These are phyloP conservation scores for Akabosia matsudoensis DNA, from an alignment of 1,140 invertebrate species.

Conservation along the genomic window DNA sequence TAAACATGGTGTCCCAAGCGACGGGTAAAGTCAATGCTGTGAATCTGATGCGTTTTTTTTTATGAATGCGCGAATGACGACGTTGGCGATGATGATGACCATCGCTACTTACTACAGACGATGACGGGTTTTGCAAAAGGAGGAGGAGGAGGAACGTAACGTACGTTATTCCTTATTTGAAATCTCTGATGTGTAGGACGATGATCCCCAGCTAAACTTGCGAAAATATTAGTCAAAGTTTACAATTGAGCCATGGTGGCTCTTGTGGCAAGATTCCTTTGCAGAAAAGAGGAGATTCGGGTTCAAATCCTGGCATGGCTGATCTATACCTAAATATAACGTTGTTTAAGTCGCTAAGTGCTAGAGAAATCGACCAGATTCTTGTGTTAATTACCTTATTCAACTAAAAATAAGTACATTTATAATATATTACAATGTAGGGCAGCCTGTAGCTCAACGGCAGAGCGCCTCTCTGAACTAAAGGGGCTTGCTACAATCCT, in stretches of 20 bases:
- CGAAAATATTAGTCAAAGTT: not conserved
- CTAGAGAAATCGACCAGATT: conserved; percentile 16
- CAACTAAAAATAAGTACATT: conserved; percentile 26
- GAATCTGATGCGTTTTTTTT: not conserved
- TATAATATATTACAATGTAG: conserved; percentile 13
- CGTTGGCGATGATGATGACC: conserved; percentile 11
- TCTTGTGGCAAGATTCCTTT: not conserved
- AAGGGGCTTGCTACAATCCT: conserved; percentile 27
- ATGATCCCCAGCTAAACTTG: conserved; percentile 21
- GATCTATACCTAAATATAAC: conserved; percentile 25
- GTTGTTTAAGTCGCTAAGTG: conserved; percentile 14
- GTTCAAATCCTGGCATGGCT: conserved; percentile 32
- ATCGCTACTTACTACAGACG: not conserved
- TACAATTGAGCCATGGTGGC: conserved; percentile 6
- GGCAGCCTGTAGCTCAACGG: conserved; percentile 34
- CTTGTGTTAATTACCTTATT: conserved; percentile 32
- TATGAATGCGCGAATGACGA: not conserved
- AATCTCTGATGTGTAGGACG: conserved; percentile 8
- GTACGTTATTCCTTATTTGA: not conserved
- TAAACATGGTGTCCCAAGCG: not conserved
- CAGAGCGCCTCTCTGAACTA: conserved; percentile 34
- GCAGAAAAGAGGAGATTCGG: conserved; percentile 21
- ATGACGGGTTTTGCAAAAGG: not conserved
- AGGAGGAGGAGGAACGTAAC: not conserved
- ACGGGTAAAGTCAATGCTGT: not conserved